These are phyloP conservation scores for Drosophila longiperda DNA, from an alignment of 2,888 invertebrate genomes.

Conservation along the genomic window DNA sequence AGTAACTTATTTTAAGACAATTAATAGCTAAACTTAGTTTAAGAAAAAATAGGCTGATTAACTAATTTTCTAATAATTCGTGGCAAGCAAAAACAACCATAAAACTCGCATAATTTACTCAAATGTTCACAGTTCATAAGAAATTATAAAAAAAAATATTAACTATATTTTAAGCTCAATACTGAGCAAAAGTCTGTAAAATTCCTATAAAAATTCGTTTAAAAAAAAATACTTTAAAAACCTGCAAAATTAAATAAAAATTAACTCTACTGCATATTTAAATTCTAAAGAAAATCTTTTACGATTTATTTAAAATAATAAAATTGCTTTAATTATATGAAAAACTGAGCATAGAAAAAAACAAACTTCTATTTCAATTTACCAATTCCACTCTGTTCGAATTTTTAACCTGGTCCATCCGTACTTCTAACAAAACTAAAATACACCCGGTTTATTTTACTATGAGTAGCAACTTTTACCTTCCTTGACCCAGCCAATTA, in stretches of 20 bases:
- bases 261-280: not conserved
- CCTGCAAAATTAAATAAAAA: not conserved
- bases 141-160: not conserved
- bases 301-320: not conserved
- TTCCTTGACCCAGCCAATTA: conserved; percentile 45
- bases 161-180: not conserved
- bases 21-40: not conserved
- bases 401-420: not conserved
- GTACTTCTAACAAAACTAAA: not conserved
- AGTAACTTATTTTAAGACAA: not conserved
- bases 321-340: fast-evolving
- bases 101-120: not conserved
- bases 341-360: not conserved
- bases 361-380: not conserved
- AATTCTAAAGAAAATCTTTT: not conserved
- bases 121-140: not conserved
- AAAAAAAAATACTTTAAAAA: not conserved
- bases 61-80: not conserved
- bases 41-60: not conserved
- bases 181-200: not conserved
- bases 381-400: not conserved
- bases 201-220: not conserved
- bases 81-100: not conserved
- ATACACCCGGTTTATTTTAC: not conserved
- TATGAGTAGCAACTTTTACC: not conserved